These are phyloP conservation scores for Dreissena polymorpha DNA, from an alignment of 1,140 invertebrate species.

Conservation along the genomic window DNA sequence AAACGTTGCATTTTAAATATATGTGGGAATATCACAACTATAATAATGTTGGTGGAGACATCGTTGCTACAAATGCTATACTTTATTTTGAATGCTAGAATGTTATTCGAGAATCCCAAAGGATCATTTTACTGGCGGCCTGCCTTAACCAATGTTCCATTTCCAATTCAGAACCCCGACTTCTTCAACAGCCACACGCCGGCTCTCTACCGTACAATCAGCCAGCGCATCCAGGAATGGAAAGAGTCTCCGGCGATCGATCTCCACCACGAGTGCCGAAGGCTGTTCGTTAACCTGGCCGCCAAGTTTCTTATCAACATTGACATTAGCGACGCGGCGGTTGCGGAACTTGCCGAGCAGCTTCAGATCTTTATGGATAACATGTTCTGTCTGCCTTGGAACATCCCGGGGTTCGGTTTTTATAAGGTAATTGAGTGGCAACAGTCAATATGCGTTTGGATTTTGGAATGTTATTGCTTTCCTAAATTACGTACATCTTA, in stretches of 20 bases:
- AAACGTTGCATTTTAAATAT: too few relatives aligned
- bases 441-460: background rate
- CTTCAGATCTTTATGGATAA: conserved; percentile 59
- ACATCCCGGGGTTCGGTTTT: conserved; percentile 66
- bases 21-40: too few relatives aligned
- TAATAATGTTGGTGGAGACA: too few relatives aligned
- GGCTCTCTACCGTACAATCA: conserved; percentile 51
- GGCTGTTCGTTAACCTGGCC: conserved; percentile 61
- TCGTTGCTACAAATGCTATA: too few relatives aligned
- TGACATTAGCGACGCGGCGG: conserved; percentile 47
- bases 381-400: conserved; percentile 66
- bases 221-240: conserved; percentile 59
- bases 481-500: background rate
- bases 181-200: conserved; percentile 62
- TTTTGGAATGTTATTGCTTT: background rate
- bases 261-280: conserved; percentile 60
- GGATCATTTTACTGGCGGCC: too few relatives aligned
- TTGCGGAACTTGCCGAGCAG: conserved; percentile 44
- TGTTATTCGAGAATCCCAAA: too few relatives aligned
- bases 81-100: too few relatives aligned
- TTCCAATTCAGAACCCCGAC: conserved; percentile 38
- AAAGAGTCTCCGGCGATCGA: conserved; percentile 54
- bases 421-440: conserved; percentile 60
- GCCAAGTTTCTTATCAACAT: conserved; percentile 65
- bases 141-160: too few relatives aligned